Percentiles rank a stretch among this genome's conserved stretches.
These are phyloP conservation scores for Lamellibrachia luymesi DNA, from an alignment of 1,140 invertebrate genomes.

Conservation along the genomic window DNA sequence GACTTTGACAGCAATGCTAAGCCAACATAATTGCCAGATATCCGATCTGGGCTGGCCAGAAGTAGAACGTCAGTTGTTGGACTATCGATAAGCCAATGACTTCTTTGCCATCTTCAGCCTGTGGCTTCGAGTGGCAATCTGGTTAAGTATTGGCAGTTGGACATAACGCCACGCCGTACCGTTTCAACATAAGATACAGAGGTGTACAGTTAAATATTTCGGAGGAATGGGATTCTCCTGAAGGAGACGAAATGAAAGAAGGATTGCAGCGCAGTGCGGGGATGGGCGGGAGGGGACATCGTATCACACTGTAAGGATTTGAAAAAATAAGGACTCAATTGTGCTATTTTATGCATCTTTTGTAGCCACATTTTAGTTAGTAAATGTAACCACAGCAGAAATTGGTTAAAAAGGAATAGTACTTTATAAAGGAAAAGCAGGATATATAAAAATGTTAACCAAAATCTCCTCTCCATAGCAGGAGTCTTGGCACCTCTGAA, in stretches of 20 bases:
- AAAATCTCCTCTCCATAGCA: not conserved
- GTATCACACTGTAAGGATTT: too few relatives aligned
- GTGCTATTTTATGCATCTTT: too few relatives aligned
- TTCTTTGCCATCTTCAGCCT: not conserved
- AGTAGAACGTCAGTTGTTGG: not conserved
- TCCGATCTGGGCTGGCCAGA: not conserved
- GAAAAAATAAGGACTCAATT: too few relatives aligned
- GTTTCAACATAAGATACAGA: not conserved
- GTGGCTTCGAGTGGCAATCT: too few relatives aligned
- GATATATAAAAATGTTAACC: too few relatives aligned
- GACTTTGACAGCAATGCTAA: not conserved
- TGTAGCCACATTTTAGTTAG: too few relatives aligned
- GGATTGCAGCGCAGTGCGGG: not conserved
- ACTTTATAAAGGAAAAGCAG: too few relatives aligned
- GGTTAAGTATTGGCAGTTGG: not conserved
- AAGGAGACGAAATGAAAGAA: slow-evolving; percentile 9
- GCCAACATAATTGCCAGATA: not conserved
- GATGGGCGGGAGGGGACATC: not conserved
- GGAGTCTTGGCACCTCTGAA: not conserved
- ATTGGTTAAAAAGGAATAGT: too few relatives aligned
- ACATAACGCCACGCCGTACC: not conserved
- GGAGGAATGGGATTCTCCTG: not conserved
- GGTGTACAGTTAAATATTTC: not conserved
- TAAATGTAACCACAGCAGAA: too few relatives aligned
- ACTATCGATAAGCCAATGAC: not conserved